Base-by-base conservation (phyloP, 2,797 vertebrate genomes). In the Tenualosa ilisha region DNA sequence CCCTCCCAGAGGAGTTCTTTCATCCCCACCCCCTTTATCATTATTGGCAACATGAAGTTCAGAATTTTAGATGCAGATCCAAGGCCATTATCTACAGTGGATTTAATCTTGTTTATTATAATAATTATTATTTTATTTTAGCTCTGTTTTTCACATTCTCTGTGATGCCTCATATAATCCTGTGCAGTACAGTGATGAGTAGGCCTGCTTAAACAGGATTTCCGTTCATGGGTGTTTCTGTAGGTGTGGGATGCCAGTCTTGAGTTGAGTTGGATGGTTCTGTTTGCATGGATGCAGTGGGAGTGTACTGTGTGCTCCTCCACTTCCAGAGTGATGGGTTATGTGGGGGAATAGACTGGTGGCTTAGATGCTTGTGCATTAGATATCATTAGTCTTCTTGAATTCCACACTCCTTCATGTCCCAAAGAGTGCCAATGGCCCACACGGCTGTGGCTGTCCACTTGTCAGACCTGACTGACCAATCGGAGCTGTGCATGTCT, bases 381-480 rank as follows among this genome's bases (percentile, higher is more conserved):
- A 20, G 6, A 79, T 17, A 79, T 79, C 37, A 79, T 43, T 17
- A 17, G 37, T 46, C 72, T 22, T 40, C 72, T 22, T 9, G 20
- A 37, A 31, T 43, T 79, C 37, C 68, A 40, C 40, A 11, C 59
- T 24, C 59, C 56, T 22, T 3, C 20, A 22, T 22, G 20, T 20
- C 56, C 59, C 43, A 79, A 46, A 75, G 68, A 15, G 31, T 31
- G 68, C 1, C 37, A 40, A 17, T 40, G 26, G 15, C 31, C 12
- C 31, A 40, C 68, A 17, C 68, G 4, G 31, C 37, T 8, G 1
- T 85, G 84, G 82, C 26, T 20, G 24, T 2, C 43, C 79, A 81
- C 63, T 84, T 51, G 82, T 88, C 82, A 84, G 43, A n/a, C 85
- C 84, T 43, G 68, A 81, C 5, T 56, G 40, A 72, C 53, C 84